phyloP scores from a whole-genome alignment of 2,888 invertebrate genomes.

The Odontothrips loti region DNA sequence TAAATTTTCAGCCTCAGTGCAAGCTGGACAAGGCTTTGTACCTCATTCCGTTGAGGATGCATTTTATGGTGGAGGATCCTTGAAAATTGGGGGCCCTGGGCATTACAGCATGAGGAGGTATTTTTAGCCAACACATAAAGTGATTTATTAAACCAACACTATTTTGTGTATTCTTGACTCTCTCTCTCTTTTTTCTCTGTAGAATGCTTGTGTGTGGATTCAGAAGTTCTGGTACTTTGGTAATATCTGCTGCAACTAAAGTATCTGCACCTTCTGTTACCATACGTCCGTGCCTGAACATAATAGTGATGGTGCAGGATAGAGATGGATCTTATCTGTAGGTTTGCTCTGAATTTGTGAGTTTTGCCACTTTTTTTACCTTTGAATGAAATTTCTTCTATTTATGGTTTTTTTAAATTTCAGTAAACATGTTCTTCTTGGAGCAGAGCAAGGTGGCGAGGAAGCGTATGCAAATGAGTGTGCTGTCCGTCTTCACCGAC shows the following conservation, averaged over 20 bases:
- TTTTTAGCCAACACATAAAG: neutral
- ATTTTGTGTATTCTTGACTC: neutral
- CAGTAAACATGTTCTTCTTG: neutral
- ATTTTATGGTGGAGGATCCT: neutral
- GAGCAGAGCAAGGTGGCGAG: slow-evolving; percentile 3
- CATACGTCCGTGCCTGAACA: neutral
- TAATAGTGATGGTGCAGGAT: neutral
- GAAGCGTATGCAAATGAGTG: neutral
- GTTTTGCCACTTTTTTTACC: too few relatives aligned
- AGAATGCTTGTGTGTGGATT: slow-evolving; percentile 12
- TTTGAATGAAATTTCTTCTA: neutral
- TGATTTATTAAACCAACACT: neutral
- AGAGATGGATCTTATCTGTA: neutral
- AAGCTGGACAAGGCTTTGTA: neutral
- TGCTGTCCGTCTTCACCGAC: neutral
- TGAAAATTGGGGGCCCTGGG: neutral
- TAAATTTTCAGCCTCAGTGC: neutral
- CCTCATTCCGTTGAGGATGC: neutral
- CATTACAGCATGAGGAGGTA: neutral
- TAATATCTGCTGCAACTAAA: neutral
- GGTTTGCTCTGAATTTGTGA: neutral
- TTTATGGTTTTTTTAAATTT: neutral
- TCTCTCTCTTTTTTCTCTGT: neutral
- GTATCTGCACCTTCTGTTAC: neutral
- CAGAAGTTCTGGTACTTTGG: neutral